Evolutionary conservation across 1,140 invertebrate species (phyloP).

Genomic region (Artemia franciscana): DNA sequence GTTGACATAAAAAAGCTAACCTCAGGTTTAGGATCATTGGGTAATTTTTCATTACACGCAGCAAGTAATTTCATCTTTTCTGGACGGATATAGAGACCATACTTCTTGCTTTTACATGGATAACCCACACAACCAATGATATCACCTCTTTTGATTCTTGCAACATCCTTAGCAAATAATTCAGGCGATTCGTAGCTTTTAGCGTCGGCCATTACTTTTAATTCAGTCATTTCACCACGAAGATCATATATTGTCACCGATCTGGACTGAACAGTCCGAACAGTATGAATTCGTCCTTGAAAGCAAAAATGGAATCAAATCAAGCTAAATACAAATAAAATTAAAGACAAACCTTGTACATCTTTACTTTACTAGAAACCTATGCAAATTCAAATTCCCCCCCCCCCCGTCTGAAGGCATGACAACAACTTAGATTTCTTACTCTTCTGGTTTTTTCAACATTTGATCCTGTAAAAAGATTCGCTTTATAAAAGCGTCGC

Average conservation of each 20-base stretch:
- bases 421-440: too few relatives aligned
- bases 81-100: constrained; percentile 86
- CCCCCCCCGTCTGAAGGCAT: too few relatives aligned
- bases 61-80: constrained; percentile 59
- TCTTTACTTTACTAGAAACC: too few relatives aligned
- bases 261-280: constrained; percentile 79
- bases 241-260: constrained; percentile 96
- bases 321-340: too few relatives aligned
- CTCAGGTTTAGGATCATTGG: too few relatives aligned
- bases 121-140: constrained; percentile 77
- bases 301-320: constrained; percentile 5
- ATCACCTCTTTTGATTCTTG: constrained; percentile 74
- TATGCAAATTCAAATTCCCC: too few relatives aligned
- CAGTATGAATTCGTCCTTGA: constrained; percentile 68
- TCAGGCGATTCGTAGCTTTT: constrained; percentile 44
- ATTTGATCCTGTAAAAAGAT: too few relatives aligned
- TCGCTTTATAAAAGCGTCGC: too few relatives aligned
- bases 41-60: constrained; percentile 93
- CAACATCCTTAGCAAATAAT: constrained; percentile 50
- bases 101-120: constrained; percentile 91
- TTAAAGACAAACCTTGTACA: too few relatives aligned
- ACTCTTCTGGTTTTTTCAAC: too few relatives aligned
- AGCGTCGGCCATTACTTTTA: constrained; percentile 90
- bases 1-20: too few relatives aligned
- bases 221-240: constrained; percentile 72